These are phyloP conservation scores for Spilogale gracilis DNA, from an alignment of 2,113 vertebrate genomes.

Conservation along the genomic window DNA sequence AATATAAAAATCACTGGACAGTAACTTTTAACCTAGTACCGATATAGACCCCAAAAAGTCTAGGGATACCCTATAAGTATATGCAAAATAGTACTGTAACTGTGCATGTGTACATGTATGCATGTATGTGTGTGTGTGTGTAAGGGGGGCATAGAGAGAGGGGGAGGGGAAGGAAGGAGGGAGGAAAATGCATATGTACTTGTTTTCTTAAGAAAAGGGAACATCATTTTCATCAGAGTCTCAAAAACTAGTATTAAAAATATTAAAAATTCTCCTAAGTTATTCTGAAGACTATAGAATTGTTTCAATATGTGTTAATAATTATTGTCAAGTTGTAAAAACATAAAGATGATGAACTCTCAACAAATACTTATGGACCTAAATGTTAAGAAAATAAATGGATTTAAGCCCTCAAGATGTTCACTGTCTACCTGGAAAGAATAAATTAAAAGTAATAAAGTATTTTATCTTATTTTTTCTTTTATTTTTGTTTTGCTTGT, in stretches of 20 bases:
- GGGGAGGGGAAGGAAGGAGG: not conserved
- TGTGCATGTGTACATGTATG: not conserved
- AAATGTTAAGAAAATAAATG: not conserved
- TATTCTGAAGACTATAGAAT: not conserved
- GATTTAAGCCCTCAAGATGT: not conserved
- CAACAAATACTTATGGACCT: not conserved
- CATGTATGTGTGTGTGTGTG: not conserved
- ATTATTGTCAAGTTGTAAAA: not conserved
- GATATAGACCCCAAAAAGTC: not conserved
- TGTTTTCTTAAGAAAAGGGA: not conserved
- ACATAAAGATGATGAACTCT: not conserved
- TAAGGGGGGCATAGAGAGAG: too few species aligned
- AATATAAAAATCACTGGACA: not conserved
- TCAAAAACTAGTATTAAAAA: constrained; percentile 36
- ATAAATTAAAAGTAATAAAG: not conserved
- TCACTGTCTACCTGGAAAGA: not conserved
- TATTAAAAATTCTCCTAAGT: not conserved
- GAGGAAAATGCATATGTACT: not conserved
- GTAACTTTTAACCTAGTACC: not conserved
- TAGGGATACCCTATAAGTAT: not conserved
- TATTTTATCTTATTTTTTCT: not conserved
- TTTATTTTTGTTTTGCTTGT: not conserved
- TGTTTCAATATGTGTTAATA: not conserved
- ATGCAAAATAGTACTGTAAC: not conserved
- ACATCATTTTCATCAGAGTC: not conserved